Percentiles rank a stretch among this genome's conserved stretches.
These are phyloP conservation scores for Procapra przewalskii DNA, from an alignment of 2,113 vertebrate species.

Conservation along the genomic window DNA sequence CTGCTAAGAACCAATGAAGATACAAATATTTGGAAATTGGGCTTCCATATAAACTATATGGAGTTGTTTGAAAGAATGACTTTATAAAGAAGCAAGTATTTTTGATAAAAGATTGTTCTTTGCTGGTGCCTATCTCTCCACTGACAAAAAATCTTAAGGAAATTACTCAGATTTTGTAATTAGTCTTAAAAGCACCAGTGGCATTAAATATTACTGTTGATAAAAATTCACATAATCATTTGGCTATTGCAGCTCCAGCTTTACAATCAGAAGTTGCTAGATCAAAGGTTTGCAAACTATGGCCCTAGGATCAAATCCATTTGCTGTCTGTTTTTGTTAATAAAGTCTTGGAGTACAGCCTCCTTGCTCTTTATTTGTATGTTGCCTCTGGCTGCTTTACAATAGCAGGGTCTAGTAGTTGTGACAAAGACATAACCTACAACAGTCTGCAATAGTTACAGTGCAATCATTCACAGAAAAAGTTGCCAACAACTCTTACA, in stretches of 20 bases:
- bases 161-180: background rate
- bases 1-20: background rate
- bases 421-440: background rate
- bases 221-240: background rate
- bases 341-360: background rate
- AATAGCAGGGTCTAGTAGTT: background rate
- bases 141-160: background rate
- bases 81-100: background rate
- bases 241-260: background rate
- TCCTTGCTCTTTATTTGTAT: background rate
- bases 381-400: background rate
- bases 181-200: background rate
- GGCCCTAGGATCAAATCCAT: background rate
- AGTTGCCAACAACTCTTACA: background rate
- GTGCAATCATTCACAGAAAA: background rate
- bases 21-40: background rate
- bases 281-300: background rate
- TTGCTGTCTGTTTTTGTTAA: background rate
- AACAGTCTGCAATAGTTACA: constrained; percentile 3
- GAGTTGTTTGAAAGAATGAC: background rate
- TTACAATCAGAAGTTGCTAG: background rate
- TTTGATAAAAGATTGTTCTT: background rate
- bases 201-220: background rate
- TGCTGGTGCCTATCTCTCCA: background rate
- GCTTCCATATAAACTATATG: background rate